These are phyloP conservation scores for Cephus runcator DNA, from an alignment of 2,888 invertebrate species.

Conservation along the genomic window DNA sequence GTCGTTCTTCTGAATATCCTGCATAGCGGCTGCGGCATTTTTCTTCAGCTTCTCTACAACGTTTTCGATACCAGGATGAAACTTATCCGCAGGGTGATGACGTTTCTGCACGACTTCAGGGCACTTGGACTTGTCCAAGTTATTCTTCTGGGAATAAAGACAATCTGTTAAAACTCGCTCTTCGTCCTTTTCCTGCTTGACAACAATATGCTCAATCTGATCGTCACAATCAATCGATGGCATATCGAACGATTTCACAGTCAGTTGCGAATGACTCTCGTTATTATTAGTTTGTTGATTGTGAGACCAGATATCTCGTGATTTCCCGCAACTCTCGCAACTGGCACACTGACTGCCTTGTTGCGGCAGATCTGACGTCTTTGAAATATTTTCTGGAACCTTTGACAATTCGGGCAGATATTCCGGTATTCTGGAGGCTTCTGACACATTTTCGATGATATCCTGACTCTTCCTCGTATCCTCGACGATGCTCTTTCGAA, in stretches of 20 bases:
- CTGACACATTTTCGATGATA: conserved; percentile 19
- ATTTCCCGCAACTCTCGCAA: conserved; percentile 24
- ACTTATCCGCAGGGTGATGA: conserved; percentile 42
- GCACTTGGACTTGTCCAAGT: conserved; percentile 12
- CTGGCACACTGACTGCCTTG: conserved; percentile 12
- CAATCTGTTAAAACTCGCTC: conserved; percentile 11
- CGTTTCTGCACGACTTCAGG: conserved; percentile 21
- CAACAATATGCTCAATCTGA: conserved; percentile 32
- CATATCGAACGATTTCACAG: conserved; percentile 57
- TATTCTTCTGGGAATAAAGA: conserved; percentile 15
- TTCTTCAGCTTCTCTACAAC: conserved; percentile 61
- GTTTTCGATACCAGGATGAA: conserved; percentile 56
- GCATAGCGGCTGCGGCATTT: conserved; percentile 50
- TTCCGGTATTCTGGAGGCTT: conserved; percentile 1
- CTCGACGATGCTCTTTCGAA: conserved; percentile 3
- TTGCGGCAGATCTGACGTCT: neutral
- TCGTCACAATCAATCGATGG: conserved; percentile 57
- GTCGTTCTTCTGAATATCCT: conserved; percentile 23
- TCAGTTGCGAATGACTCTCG: conserved; percentile 31
- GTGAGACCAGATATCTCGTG: conserved; percentile 6
- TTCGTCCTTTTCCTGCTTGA: conserved; percentile 44
- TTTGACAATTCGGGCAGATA: conserved; percentile 5
- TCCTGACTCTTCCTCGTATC: neutral
- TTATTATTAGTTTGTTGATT: neutral
- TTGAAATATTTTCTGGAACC: neutral